phyloP scores from a whole-genome alignment of 2,797 vertebrate species.

The Sebastiscus tertius region DNA sequence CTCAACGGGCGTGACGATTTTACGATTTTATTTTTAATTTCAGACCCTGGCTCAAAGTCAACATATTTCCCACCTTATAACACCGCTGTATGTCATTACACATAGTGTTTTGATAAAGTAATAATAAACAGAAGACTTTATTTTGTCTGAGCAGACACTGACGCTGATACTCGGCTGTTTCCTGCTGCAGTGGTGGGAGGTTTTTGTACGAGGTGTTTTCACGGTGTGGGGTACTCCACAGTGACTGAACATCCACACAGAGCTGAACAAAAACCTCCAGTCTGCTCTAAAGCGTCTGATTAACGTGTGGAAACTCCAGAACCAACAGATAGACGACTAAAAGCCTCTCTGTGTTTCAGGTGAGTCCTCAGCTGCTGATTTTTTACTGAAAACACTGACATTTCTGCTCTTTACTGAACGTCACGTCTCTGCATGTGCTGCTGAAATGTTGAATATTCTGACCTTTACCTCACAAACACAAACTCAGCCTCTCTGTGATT shows the following conservation, averaged over 20 bases:
- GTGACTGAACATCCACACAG: neutral
- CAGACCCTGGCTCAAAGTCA: too few relatives aligned
- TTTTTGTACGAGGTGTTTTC: slow-evolving; percentile 53
- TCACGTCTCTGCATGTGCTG: neutral
- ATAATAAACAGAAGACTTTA: too few relatives aligned
- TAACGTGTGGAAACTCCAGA: neutral
- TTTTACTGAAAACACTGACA: fast-evolving
- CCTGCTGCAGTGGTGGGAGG: slow-evolving; percentile 13
- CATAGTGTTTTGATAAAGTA: too few relatives aligned
- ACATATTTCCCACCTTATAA: too few relatives aligned
- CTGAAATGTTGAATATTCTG: neutral
- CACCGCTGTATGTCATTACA: too few relatives aligned
- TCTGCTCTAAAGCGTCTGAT: fast-evolving
- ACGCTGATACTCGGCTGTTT: neutral
- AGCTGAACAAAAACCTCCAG: slow-evolving; percentile 50
- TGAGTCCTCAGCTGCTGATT: neutral
- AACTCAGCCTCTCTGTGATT: fast-evolving
- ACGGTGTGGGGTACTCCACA: neutral
- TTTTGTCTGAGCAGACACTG: too few relatives aligned
- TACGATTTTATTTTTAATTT: too few relatives aligned
- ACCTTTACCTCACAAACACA: neutral
- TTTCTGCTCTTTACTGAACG: neutral
- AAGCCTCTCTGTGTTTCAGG: neutral
- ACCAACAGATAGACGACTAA: fast-evolving
- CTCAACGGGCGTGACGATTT: too few relatives aligned